Percentiles rank a stretch among this genome's conserved stretches.
phyloP scores from a whole-genome alignment of 2,888 invertebrate genomes.

The Drosophila austrosaltans region DNA sequence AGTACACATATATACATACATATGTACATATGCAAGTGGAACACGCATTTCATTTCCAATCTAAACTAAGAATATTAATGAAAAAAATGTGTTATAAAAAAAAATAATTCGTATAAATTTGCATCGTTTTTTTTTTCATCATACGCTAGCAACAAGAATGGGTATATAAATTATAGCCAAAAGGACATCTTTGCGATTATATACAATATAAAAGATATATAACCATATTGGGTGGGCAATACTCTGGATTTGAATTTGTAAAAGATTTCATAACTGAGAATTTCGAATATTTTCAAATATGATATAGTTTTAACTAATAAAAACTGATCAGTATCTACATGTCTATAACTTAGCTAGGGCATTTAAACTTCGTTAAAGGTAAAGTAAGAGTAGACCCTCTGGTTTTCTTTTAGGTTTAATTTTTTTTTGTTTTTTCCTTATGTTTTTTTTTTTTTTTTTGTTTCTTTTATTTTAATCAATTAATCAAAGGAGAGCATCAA shows the following conservation, averaged over 20 bases:
- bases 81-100: constrained; percentile 65
- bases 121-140: constrained; percentile 50
- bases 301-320: too few species aligned
- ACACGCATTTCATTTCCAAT: constrained; percentile 50
- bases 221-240: too few species aligned
- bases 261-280: too few species aligned
- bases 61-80: constrained; percentile 62
- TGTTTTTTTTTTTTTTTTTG: background rate
- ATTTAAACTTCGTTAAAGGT: too few species aligned
- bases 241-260: too few species aligned
- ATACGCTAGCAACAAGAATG: background rate
- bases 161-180: background rate
- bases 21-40: constrained; percentile 49
- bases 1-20: background rate
- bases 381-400: too few species aligned
- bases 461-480: constrained; percentile 37
- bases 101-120: constrained; percentile 69
- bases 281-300: too few species aligned
- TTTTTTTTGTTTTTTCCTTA: background rate
- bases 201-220: too few species aligned
- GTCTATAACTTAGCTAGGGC: too few species aligned
- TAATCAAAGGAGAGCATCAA: constrained; percentile 64
- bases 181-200: background rate
- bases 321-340: too few species aligned
- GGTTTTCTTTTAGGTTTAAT: too few species aligned